Base-by-base conservation (phyloP, 2,113 vertebrate species). In the Caracal caracal region DNA sequence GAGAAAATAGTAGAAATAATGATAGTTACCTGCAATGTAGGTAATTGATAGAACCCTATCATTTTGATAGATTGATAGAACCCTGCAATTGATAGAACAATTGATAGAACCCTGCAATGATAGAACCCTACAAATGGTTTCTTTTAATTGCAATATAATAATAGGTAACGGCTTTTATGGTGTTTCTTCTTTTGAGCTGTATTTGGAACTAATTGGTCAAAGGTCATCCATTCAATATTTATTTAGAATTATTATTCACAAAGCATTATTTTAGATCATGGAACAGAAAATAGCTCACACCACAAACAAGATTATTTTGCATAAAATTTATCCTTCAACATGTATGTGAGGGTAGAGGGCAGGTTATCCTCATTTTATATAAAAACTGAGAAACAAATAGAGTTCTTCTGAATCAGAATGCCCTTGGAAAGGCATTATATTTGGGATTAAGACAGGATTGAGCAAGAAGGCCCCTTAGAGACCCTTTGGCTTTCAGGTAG, bases 1-100 rank as follows among this genome's bases (percentile, higher is more conserved):
- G 93, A n/a, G 33, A 49, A 96, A 95, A 61, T 82, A 16, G 2
- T 73, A 84, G 70, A 80, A 10, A 43, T 3, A 94, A 84, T 93
- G 33, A 16, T 47, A 68, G 6, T 51, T 86, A 80, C 26, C 2
- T 79, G 43, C 43, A 43, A 43, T 43, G 43, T 43, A 43, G 43
- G 43, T 43, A 43, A 43, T 43, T 43, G 43, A 43, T 43, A 43
- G 43, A 43, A 43, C 43, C 43, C 43, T 43, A 43, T 43, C 43
- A 43, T 43, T 43, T 43, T 43, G 43, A 43, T 43, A 43, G 43
- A 43, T 43, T 43, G 43, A 43, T 43, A 43, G 43, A 43, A 43
- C 43, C 43, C 43, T 43, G 7, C 43, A 43, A 43, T 43, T 43
- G 43, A 43, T 43, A 43, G 43, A 43, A 43, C 7, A 43, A 43